Conservation (phyloP, 2,797 vertebrate species). For the Brotula barbata region DNA sequence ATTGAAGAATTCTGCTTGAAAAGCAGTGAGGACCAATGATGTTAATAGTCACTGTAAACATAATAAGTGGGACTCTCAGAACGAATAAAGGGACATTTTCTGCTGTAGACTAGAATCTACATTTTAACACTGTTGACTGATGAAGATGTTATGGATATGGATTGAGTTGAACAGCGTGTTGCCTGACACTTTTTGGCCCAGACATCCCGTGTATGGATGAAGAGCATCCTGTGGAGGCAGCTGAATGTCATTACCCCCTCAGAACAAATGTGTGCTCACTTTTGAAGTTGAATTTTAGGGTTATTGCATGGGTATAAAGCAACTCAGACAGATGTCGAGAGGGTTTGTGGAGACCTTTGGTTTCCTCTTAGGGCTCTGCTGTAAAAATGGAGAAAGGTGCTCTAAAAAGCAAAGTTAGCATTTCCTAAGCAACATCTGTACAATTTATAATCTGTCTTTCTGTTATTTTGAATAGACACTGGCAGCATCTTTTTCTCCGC, state of each 20-base stretch:
- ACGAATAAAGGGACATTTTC: neutral
- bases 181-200: constrained; percentile 37
- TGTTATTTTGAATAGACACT: constrained; percentile 31
- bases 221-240: constrained; percentile 29
- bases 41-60: constrained; percentile 17
- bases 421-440: constrained; percentile 25
- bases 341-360: constrained; percentile 19
- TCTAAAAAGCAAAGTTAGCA: constrained; percentile 13
- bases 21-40: constrained; percentile 40
- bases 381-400: neutral
- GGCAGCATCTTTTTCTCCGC: constrained; percentile 23
- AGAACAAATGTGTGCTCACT: constrained; percentile 47
- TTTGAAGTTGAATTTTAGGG: constrained; percentile 56
- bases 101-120: neutral
- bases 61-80: too few relatives aligned
- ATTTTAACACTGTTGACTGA: too few relatives aligned
- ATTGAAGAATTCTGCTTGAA: constrained; percentile 7
- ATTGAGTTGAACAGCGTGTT: constrained; percentile 40
- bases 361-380: constrained; percentile 51
- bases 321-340: constrained; percentile 43
- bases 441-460: constrained; percentile 32
- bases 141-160: too few relatives aligned
- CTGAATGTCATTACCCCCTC: constrained; percentile 39
- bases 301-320: constrained; percentile 62
- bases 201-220: constrained; percentile 46